Evolutionary conservation across 53 echinoderm and acorn worm species (phyloP).

Genomic region (Echinometra lucunter): DNA sequence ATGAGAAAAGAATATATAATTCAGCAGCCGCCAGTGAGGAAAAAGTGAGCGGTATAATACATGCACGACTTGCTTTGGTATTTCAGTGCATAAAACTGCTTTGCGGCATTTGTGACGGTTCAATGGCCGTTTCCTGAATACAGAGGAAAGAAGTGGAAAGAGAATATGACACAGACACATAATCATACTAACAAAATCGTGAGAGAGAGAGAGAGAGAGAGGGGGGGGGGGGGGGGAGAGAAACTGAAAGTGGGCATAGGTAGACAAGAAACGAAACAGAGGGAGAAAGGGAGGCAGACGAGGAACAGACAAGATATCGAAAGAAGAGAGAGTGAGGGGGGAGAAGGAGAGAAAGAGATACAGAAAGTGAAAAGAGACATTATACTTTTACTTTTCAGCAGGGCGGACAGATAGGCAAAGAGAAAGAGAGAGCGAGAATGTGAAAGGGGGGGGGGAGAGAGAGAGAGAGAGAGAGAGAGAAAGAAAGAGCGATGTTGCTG

Average conservation of each 20-base stretch:
- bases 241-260: neutral
- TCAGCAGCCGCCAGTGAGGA: neutral
- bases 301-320: too few species aligned
- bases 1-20: neutral
- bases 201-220: neutral
- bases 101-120: neutral
- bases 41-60: neutral
- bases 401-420: neutral
- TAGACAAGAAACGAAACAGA: neutral
- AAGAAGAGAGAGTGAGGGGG: too few species aligned
- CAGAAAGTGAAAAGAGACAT: too few species aligned
- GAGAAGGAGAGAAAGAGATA: too few species aligned
- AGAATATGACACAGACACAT: too few species aligned
- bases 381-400: too few species aligned
- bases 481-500: neutral
- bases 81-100: neutral
- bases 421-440: neutral
- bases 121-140: neutral
- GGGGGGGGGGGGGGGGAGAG: neutral
- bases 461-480: neutral
- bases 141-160: too few species aligned
- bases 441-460: neutral
- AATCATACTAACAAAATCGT: too few species aligned
- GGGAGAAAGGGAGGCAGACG: constrained; percentile 6
- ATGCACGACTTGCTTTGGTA: neutral